Percentiles rank a stretch among this genome's conserved stretches.
Evolutionary conservation across 2,797 vertebrate species (phyloP).

Genomic region (Falco biarmicus): DNA sequence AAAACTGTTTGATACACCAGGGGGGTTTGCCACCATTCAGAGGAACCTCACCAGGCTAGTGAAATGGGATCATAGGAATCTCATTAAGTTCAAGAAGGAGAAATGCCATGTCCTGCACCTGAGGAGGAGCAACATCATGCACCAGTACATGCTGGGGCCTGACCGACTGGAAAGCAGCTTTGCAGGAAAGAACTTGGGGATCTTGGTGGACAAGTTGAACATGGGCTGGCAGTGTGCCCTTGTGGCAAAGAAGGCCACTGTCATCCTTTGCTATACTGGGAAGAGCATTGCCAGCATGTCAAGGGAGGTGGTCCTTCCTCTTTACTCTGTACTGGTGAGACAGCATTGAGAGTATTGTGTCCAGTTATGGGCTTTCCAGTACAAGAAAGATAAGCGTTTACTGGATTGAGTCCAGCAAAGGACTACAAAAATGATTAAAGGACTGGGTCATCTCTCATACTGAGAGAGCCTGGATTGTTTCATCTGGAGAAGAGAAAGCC

Average conservation of each 20-base stretch:
- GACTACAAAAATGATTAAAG: not conserved
- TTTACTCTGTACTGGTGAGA: not conserved
- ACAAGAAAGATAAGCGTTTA: not conserved
- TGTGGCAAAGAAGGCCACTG: not conserved
- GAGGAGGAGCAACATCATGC: not conserved
- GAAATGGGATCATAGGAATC: not conserved
- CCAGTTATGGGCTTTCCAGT: not conserved
- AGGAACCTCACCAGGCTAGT: not conserved
- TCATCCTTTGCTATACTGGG: not conserved
- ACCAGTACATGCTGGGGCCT: not conserved
- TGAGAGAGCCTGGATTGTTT: not conserved
- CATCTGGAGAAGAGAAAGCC: not conserved
- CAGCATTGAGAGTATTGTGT: not conserved
- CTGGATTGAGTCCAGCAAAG: not conserved
- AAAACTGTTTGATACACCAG: not conserved
- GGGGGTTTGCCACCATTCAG: not conserved
- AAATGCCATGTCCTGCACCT: not conserved
- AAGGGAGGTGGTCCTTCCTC: not conserved
- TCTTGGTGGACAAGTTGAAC: not conserved
- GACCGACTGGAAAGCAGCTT: not conserved
- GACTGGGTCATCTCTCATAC: not conserved
- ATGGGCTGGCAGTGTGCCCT: not conserved
- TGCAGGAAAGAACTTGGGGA: not conserved
- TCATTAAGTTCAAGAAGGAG: not conserved
- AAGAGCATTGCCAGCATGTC: not conserved